These are phyloP conservation scores for Acanthisitta chloris DNA, from an alignment of 2,113 vertebrate genomes.

Conservation along the genomic window DNA sequence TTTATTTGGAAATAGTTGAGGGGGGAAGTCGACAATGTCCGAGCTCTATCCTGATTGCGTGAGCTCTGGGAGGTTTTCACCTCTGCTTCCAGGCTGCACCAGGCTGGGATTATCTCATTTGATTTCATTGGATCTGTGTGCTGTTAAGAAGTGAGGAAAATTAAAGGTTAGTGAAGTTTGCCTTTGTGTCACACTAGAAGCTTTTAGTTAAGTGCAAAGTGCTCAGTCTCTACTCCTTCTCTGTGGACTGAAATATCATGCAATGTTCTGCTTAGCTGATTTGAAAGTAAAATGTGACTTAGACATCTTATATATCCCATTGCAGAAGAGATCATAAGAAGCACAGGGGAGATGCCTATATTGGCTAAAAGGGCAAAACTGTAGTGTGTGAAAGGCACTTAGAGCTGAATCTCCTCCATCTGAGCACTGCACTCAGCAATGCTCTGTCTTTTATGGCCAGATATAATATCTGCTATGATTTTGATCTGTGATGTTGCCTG, in stretches of 20 bases:
- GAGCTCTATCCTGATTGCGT: constrained; percentile 18
- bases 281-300: neutral
- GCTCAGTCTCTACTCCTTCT: neutral
- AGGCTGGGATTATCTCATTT: constrained; percentile 68
- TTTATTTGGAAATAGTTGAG: constrained; percentile 71
- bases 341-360: neutral
- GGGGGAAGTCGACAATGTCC: constrained; percentile 46
- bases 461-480: neutral
- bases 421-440: neutral
- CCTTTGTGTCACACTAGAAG: constrained; percentile 44
- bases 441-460: neutral
- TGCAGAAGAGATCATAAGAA: neutral
- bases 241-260: neutral
- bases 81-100: constrained; percentile 65
- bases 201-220: constrained; percentile 19
- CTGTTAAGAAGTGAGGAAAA: constrained; percentile 37
- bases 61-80: constrained; percentile 67
- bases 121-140: constrained; percentile 63
- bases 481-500: neutral
- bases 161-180: constrained; percentile 52
- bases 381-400: neutral
- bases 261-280: neutral
- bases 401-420: neutral
- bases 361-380: neutral
- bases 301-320: neutral